Base-by-base conservation (phyloP, 2,888 invertebrate species). In the Eledona agricola region DNA sequence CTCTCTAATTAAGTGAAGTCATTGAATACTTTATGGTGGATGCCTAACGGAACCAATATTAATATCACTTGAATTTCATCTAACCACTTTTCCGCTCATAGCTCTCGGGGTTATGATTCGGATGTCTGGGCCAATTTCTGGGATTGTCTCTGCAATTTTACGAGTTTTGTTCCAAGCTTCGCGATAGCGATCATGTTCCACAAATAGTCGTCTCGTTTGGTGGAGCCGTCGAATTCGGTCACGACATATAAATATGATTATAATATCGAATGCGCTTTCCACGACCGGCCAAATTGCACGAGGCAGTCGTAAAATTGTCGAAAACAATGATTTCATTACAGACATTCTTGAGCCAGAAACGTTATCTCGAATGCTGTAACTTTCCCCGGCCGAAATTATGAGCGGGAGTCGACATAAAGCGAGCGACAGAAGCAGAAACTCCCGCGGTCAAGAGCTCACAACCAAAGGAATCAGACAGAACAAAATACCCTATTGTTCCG, bases 21-120 rank as follows among this genome's bases (percentile, higher is more conserved):
- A 60, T 59, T 56, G 63, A 62, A 60, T 60, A 54, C 51, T 46
- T 53, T 54, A 66, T 65, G n/a, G n/a, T n/a, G 63, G 67, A 65
- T 65, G 59, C 59, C 64, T 70, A 70, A 70, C 71, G 71, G 70
- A 50, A 67, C 51, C 66, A 65, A 69, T 70, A 72, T 66, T 70
- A 70, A 69, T 72, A 71, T 68, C 67, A 53, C 35, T 54, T 47
- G 25, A 43, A 59, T 56, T 45, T 54, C 50, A 53, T 62, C 63
- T 60, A 62, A 58, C 58, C 54, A n/a, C n/a, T n/a, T n/a, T n/a
- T n/a, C n/a, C n/a, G n/a, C n/a, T n/a, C n/a, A n/a, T n/a, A n/a
- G n/a, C n/a, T n/a, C n/a, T n/a, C n/a, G n/a, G n/a, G n/a, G n/a
- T n/a, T n/a, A n/a, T n/a, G n/a, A n/a, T n/a, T n/a, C n/a, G n/a